These are phyloP conservation scores for Tricholaema leucomelas DNA, from an alignment of 2,113 vertebrate species.

Conservation along the genomic window DNA sequence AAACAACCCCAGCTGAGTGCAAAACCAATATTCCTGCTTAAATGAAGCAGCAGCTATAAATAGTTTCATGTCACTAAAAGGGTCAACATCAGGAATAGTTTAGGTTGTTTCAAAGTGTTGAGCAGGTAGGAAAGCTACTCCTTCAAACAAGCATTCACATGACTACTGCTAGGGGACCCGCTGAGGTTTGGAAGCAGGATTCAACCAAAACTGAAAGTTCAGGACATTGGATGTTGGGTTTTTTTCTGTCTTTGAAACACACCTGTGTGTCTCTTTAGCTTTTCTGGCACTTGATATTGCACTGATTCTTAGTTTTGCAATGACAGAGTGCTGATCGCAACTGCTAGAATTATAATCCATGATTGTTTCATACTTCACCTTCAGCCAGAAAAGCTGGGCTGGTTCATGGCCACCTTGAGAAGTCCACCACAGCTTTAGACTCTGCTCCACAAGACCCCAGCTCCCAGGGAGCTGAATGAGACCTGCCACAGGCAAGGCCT, in stretches of 20 bases:
- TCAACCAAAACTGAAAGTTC: background rate
- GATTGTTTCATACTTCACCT: background rate
- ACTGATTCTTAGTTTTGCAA: background rate
- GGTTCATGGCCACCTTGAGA: background rate
- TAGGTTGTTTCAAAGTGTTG: background rate
- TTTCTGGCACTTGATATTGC: background rate
- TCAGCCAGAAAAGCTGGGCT: background rate
- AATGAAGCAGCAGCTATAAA: background rate
- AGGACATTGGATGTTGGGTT: background rate
- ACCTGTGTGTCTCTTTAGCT: background rate
- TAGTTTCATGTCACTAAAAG: background rate
- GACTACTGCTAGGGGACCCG: background rate
- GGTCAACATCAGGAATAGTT: background rate
- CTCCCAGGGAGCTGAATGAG: background rate
- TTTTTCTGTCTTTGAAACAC: background rate
- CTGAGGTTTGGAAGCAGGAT: background rate
- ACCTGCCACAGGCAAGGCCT: slow-evolving; percentile 1
- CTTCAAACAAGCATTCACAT: background rate
- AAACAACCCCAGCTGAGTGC: no score
- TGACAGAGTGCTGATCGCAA: background rate
- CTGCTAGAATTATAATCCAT: background rate
- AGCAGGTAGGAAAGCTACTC: background rate
- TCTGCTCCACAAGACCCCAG: background rate
- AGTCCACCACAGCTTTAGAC: background rate
- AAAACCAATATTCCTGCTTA: background rate